phyloP scores from a whole-genome alignment of 1,140 invertebrate species.

The Lethocerus indicus region DNA sequence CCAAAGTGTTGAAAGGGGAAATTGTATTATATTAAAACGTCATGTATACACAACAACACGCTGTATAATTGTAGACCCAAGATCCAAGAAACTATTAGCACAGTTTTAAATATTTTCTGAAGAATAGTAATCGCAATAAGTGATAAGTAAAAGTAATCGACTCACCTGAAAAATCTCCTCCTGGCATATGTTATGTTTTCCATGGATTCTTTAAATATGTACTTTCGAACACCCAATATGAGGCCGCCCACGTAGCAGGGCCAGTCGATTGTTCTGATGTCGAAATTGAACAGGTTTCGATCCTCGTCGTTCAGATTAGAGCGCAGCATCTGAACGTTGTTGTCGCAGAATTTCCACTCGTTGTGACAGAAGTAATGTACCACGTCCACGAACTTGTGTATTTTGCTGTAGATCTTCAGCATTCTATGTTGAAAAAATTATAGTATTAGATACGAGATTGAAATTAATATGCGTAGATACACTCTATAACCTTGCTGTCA shows the following conservation, averaged over 20 bases:
- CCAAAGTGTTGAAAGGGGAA: no score
- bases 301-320: constrained; percentile 39
- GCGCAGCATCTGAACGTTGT: constrained; percentile 43
- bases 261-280: constrained; percentile 44
- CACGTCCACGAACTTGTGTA: constrained; percentile 47
- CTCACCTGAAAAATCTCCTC: constrained; percentile 19
- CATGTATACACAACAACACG: no score
- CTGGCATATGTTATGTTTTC: constrained; percentile 32
- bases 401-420: constrained; percentile 50
- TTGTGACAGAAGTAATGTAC: constrained; percentile 51
- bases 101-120: no score
- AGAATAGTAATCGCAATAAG: no score
- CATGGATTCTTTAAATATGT: constrained; percentile 40
- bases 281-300: constrained; percentile 44
- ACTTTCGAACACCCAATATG: constrained; percentile 35
- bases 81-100: no score
- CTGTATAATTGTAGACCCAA: no score
- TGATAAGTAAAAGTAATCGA: no score
- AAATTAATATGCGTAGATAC: no score
- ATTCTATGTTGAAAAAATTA: constrained; percentile 32
- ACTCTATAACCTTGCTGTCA: no score
- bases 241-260: constrained; percentile 35
- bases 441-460: not conserved
- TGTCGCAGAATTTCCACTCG: constrained; percentile 51
- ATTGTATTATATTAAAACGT: no score